phyloP scores from a whole-genome alignment of 2,797 vertebrate species.

The Hypotaenidia okinawae region DNA sequence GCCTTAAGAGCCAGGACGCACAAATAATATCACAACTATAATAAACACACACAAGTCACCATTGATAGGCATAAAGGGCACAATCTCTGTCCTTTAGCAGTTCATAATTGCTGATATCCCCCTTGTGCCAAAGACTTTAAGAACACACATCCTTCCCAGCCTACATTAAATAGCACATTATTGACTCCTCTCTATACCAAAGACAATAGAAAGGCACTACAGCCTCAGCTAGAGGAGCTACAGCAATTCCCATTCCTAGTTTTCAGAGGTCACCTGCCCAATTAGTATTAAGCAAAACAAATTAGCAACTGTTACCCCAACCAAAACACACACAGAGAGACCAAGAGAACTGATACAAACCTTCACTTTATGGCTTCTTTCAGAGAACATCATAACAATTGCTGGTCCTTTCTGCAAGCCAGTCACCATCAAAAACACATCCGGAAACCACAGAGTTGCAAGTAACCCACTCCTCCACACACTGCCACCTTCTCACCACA shows the following conservation, averaged over 20 bases:
- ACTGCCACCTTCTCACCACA: accelerated
- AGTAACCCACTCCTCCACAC: background rate
- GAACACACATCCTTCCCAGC: background rate
- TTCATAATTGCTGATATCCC: background rate
- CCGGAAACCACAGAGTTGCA: background rate
- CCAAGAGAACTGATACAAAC: background rate
- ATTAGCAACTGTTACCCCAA: background rate
- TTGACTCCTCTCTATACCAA: background rate
- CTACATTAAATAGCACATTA: background rate
- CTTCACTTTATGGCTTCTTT: background rate
- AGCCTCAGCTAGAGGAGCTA: background rate
- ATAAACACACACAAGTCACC: background rate
- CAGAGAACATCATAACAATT: background rate
- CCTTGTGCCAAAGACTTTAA: background rate
- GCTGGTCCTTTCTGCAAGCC: background rate
- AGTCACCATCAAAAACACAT: background rate
- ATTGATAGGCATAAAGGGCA: background rate
- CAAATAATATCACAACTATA: background rate
- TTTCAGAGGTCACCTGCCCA: background rate
- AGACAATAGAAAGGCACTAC: accelerated
- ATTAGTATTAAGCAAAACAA: background rate
- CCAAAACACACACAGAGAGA: background rate
- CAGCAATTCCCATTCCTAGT: background rate
- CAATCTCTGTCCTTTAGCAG: background rate
- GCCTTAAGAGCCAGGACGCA: background rate